phyloP scores from a whole-genome alignment of 2,888 invertebrate species.

The Eupithecia dodoneata region DNA sequence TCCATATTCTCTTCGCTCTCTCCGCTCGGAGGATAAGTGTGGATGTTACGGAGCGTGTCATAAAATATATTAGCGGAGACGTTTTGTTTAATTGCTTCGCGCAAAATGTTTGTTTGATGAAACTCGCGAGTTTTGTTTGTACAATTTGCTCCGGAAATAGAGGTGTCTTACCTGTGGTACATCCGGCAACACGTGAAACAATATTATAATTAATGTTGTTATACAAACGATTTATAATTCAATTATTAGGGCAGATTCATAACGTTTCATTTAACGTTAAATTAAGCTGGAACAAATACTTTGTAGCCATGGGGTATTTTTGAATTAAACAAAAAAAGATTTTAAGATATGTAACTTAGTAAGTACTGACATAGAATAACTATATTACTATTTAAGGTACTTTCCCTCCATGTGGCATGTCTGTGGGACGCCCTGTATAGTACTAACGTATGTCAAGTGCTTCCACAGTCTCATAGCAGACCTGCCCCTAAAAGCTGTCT shows the following conservation, averaged over 20 bases:
- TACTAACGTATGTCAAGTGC: too few species aligned
- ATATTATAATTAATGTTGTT: neutral
- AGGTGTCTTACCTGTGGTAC: neutral
- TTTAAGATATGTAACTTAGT: too few species aligned
- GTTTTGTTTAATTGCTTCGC: conserved; percentile 26
- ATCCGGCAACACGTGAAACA: neutral
- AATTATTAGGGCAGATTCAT: neutral
- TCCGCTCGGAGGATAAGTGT: neutral
- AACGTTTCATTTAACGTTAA: neutral
- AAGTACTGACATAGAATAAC: too few species aligned
- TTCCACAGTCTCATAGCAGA: neutral
- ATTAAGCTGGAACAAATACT: neutral
- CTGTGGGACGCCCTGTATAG: too few species aligned
- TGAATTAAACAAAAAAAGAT: too few species aligned
- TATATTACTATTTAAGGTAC: too few species aligned
- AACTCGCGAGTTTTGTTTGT: conserved; percentile 3
- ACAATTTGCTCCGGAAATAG: neutral
- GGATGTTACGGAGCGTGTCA: conserved; percentile 23
- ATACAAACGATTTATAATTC: neutral
- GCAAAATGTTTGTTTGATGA: conserved; percentile 7
- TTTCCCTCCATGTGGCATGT: too few species aligned
- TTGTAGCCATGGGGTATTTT: neutral
- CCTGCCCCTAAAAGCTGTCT: neutral
- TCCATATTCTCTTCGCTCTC: neutral
- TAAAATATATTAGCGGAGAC: conserved; percentile 32